Evolutionary conservation across 2,888 invertebrate species (phyloP).

Genomic region (Serripes groenlandicus): DNA sequence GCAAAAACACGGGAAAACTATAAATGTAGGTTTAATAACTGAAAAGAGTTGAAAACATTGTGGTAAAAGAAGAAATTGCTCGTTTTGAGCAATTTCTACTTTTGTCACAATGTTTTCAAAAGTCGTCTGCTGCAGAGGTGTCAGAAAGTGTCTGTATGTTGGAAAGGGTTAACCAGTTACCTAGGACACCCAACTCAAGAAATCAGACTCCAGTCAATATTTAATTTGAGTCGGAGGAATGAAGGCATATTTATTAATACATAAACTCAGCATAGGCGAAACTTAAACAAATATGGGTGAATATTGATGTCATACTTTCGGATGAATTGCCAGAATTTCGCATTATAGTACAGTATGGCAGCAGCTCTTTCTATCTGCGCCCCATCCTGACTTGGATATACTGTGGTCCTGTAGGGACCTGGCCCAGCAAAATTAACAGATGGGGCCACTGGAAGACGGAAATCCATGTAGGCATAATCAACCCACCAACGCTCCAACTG

Average conservation of each 20-base stretch:
- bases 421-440: conserved; percentile 75
- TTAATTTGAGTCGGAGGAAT: too few species aligned
- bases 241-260: too few species aligned
- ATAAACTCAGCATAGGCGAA: too few species aligned
- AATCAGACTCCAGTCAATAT: too few species aligned
- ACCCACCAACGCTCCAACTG: conserved; percentile 89
- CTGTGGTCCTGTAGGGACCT: conserved; percentile 77
- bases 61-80: neutral
- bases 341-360: conserved; percentile 81
- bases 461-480: conserved; percentile 88
- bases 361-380: conserved; percentile 84
- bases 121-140: neutral
- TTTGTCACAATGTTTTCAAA: neutral
- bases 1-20: too few species aligned
- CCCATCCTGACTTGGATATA: conserved; percentile 79
- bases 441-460: conserved; percentile 87
- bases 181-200: too few species aligned
- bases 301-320: conserved; percentile 81
- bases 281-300: neutral
- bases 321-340: conserved; percentile 88
- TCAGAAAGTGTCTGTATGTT: neutral
- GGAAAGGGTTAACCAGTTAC: too few species aligned
- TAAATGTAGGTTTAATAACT: too few species aligned
- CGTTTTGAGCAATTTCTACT: neutral
- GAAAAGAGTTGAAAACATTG: neutral